These are phyloP conservation scores for Seriola dumerili DNA, from an alignment of 2,113 vertebrate genomes.

Conservation along the genomic window DNA sequence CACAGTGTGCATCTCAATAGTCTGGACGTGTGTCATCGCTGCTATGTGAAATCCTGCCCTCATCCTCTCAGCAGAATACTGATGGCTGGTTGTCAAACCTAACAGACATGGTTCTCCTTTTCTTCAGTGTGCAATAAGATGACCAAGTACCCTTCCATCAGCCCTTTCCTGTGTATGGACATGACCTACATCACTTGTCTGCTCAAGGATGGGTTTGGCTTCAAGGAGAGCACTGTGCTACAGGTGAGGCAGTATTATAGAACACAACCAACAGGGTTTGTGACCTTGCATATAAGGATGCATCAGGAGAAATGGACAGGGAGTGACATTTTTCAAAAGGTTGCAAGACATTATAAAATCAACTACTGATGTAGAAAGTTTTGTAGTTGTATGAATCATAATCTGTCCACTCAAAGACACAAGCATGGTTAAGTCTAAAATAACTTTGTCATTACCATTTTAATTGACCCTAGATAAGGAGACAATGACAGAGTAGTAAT, in stretches of 20 bases:
- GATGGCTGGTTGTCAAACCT: conserved; percentile 42
- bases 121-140: conserved; percentile 90
- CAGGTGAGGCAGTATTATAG: conserved; percentile 82
- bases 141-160: conserved; percentile 81
- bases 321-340: neutral
- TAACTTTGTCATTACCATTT: neutral
- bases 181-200: conserved; percentile 94
- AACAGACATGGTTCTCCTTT: conserved; percentile 28
- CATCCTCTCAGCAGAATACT: conserved; percentile 49
- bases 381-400: neutral
- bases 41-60: conserved; percentile 41
- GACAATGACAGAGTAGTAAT: neutral
- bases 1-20: conserved; percentile 50
- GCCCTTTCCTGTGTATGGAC: conserved; percentile 96
- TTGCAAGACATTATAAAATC: neutral
- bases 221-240: conserved; percentile 88
- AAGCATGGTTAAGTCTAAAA: neutral
- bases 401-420: neutral
- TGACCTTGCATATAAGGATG: neutral
- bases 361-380: neutral
- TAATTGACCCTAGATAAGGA: neutral
- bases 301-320: neutral
- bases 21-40: conserved; percentile 8
- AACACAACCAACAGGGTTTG: neutral
- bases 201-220: conserved; percentile 95